Conservation (phyloP, 1,140 invertebrate genomes). For the Drosophila asahinai region DNA sequence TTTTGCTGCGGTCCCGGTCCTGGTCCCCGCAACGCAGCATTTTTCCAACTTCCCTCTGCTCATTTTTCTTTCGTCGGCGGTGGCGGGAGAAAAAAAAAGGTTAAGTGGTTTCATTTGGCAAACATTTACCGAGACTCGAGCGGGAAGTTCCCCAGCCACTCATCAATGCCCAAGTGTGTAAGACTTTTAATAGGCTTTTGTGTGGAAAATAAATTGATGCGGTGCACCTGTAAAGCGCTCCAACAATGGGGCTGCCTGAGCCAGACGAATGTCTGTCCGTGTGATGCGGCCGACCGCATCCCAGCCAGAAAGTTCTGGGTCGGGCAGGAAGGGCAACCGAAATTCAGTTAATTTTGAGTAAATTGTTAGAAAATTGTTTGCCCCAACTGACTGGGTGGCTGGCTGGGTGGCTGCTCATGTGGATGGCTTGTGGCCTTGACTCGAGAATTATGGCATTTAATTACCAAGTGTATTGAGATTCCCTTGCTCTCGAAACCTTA, state of each 20-base stretch:
- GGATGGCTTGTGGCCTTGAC: slow-evolving; percentile 42
- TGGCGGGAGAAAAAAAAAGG: slow-evolving; percentile 55
- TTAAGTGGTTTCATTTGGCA: slow-evolving; percentile 82
- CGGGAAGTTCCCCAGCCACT: slow-evolving; percentile 35
- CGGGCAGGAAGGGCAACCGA: slow-evolving; percentile 17
- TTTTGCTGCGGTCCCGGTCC: slow-evolving; percentile 67
- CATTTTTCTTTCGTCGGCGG: slow-evolving; percentile 49
- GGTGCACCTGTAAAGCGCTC: slow-evolving; percentile 77
- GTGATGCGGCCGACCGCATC: slow-evolving; percentile 65
- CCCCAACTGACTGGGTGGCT: not conserved
- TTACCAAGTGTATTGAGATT: slow-evolving; percentile 10
- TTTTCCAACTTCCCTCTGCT: slow-evolving; percentile 28
- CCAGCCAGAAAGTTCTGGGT: slow-evolving; percentile 49
- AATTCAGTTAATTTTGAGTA: slow-evolving; percentile 77
- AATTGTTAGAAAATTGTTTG: slow-evolving; percentile 74
- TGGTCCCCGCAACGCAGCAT: slow-evolving; percentile 24
- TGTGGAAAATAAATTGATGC: slow-evolving; percentile 82
- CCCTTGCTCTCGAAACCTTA: no score
- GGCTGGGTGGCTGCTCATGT: slow-evolving; percentile 6
- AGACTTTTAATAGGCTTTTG: slow-evolving; percentile 82
- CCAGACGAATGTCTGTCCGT: slow-evolving; percentile 45
- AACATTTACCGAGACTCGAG: slow-evolving; percentile 68
- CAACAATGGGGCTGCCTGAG: slow-evolving; percentile 50
- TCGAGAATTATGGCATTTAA: slow-evolving; percentile 45
- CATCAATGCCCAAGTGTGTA: slow-evolving; percentile 67